Evolutionary conservation across 2,113 vertebrate genomes (phyloP), one percentile per base, ranked within the genome.

Genomic region (Vireo altiloquus): DNA sequence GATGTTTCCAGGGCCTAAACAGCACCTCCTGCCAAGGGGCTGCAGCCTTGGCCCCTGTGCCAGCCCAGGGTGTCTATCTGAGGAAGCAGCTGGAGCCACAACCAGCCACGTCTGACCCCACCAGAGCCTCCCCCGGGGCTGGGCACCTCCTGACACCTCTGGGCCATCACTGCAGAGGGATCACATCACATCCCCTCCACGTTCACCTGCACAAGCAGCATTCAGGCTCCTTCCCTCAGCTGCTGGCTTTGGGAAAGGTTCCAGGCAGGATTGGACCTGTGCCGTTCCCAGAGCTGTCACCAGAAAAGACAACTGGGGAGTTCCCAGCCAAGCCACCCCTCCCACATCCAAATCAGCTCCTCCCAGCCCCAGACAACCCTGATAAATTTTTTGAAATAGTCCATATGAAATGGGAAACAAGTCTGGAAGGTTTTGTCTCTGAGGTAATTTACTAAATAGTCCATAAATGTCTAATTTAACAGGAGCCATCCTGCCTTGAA

Each of bases 401-500:
- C 28, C 15, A 13, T 6, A 37, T 2, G 12, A 66, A 82, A 28
- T 0, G 9, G 56, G 64, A 78, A 78, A 74, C 25, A 52, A 78
- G 13, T 2, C 7, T 37, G 64, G 39, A 59, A 77, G 54, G 56
- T 63, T 90, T 86, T 46, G 39, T 50, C 76, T 75, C 53, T 42
- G 76, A 90, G 87, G 83, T 75, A 15, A 86, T 94, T 86, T n/a
- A 28, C 65, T 75, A 69, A 49, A 59, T 54, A 70, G 52, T 57
- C 56, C 56, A 53, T 54, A 85, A 86, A 70, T 31, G n/a, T 82
- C 65, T 70, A 52, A 56, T 85, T 82, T 61, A 66, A 57, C 24
- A 61, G 56, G 80, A 91, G 35, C 42, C 69, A 53, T 56, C 46
- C 75, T 90, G 47, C 87, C 66, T 82, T 82, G 87, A 79, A 89